Evolutionary conservation across 2,888 invertebrate genomes (phyloP), one percentile per base, ranked within the genome.

Genomic region (Eilema griseolum): DNA sequence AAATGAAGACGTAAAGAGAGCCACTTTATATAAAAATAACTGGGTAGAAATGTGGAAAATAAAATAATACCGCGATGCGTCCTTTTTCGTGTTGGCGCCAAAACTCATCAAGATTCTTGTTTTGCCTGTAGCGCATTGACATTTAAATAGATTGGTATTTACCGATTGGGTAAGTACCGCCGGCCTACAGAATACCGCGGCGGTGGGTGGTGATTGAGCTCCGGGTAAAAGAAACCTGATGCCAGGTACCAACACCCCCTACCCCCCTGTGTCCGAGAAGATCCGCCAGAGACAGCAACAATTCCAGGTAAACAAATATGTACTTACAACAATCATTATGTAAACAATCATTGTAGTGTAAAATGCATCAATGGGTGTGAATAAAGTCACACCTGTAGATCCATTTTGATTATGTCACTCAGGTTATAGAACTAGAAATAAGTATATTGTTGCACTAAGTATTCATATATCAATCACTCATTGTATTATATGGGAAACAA

Each of bases 221-320:
- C 87, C 92, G 59, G 88, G 89, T 71, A 87, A 86, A 71, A 89
- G 84, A 73, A 90, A 83, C 70, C 76, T 91, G 65, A 85, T 95
- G 31, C 95, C 95, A 63, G 95, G 95, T 59, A 95, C 95, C 77
- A 95, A 94, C 83, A 88, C 79, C 56, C 92, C 93, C 1, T 95
- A 90, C 81, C 79, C 92, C 5, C 90, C 92, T 3, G 83, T 95
- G 2, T 78, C 89, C 1, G 93, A 94, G 66, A 83, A 83, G 59
- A 86, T 95, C 74, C 92, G 88, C 72, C 88, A 90, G 75, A 82
- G 83, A 26, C 95, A 95, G 76, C 87, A 90, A 71, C 85, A 85
- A 11, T 95, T 95, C 91, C 95, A 94, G 92, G 95, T 95, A 87
- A 76, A 28, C 31, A n/a, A 46, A 46, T n/a, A n/a, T 52, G 10